Base-by-base conservation (phyloP, 2,797 vertebrate species). In the Lates japonicus region DNA sequence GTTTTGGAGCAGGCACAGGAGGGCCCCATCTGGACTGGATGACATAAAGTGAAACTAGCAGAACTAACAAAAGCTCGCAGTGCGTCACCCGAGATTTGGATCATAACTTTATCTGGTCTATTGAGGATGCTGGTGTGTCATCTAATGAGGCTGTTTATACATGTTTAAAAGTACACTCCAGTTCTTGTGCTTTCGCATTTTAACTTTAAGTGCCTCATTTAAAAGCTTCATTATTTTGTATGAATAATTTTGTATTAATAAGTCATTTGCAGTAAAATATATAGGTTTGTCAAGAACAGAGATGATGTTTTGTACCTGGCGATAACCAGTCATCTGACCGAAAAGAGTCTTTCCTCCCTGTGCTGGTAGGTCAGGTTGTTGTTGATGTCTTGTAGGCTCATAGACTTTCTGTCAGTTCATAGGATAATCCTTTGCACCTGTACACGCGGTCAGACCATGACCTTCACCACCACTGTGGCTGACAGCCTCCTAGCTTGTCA, bases 11-110 rank as follows among this genome's bases (percentile, higher is more conserved):
- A 3, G 91, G 93, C 22, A 76, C 16, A 0, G 89, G 88, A 0
- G n/a, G n/a, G n/a, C n/a, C 83, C 85, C 35, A 93, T 91, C 67
- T 90, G 90, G 90, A n/a, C 44, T 92, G 80, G 92, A 92, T n/a
- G 42, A 92, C n/a, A n/a, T n/a, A n/a, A n/a, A n/a, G n/a, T n/a
- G n/a, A n/a, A n/a, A n/a, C n/a, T n/a, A n/a, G n/a, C n/a, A n/a
- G n/a, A n/a, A n/a, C n/a, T n/a, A n/a, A n/a, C n/a, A n/a, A 4
- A 31, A 22, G 22, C 65, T 94, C 7, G 57, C 73, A 87, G 14
- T 92, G 91, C 41, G 17, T 0, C 90, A 94, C 74, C 11, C 0
- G n/a, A 89, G 91, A 11, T 49, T 90, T 31, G 87, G 87, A 58
- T 13, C 87, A 92, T 77, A 59, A 92, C 80, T n/a, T n/a, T n/a